Conservation (phyloP, 2,888 invertebrate genomes). For the Pycnomerus fuliginosus region DNA sequence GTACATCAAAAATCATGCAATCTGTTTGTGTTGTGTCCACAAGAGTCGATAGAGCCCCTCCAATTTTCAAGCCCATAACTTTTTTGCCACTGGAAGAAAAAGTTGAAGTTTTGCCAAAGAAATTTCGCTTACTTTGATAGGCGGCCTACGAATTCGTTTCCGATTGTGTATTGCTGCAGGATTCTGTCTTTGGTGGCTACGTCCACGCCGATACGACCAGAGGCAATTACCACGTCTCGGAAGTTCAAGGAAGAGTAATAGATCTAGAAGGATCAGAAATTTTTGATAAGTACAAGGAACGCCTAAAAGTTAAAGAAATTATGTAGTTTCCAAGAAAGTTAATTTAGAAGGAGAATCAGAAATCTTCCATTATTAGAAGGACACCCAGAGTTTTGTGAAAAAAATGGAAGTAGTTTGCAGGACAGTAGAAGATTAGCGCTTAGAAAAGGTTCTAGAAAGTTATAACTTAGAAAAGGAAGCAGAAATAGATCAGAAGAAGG, state of each 20-base stretch:
- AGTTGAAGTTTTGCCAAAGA: not conserved
- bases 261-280: no score
- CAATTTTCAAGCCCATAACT: conserved; percentile 64
- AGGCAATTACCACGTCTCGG: not conserved
- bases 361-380: no score
- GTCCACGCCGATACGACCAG: not conserved
- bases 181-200: not conserved
- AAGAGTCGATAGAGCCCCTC: conserved; percentile 61
- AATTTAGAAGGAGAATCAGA: no score
- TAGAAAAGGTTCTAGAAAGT: no score
- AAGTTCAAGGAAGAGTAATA: not conserved
- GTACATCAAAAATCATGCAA: conserved; percentile 59
- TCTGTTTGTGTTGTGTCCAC: conserved; percentile 55
- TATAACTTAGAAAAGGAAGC: no score
- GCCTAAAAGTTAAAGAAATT: no score
- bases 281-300: no score
- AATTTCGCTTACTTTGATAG: not conserved
- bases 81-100: not conserved
- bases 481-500: no score
- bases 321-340: no score
- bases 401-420: no score
- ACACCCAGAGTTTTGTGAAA: no score
- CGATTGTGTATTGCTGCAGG: not conserved
- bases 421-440: no score
- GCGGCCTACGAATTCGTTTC: not conserved